These are phyloP conservation scores for Lycocerus yunnanus DNA, from an alignment of 2,888 invertebrate species.

Conservation along the genomic window DNA sequence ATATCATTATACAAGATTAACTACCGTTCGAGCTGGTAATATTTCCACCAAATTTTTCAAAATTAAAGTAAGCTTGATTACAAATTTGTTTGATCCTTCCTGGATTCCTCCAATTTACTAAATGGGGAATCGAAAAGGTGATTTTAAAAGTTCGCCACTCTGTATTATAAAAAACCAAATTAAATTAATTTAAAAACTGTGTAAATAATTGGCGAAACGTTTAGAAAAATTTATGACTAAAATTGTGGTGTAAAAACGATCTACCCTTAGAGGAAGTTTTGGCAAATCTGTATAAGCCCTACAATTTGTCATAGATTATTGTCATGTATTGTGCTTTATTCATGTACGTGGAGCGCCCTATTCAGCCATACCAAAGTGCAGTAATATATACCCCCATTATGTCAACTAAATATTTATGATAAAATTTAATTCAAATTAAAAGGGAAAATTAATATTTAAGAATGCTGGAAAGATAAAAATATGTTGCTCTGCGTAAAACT, in stretches of 20 bases:
- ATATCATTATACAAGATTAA: conserved; percentile 27
- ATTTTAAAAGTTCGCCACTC: background rate
- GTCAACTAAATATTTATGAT: conserved; percentile 25
- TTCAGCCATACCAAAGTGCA: conserved; percentile 23
- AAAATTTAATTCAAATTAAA: background rate
- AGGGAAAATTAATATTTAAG: background rate
- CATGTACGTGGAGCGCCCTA: conserved; percentile 24
- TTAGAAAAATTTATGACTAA: background rate
- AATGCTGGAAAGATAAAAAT: background rate
- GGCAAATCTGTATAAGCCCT: conserved; percentile 34
- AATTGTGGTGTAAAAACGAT: conserved; percentile 4
- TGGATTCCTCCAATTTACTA: too few relatives aligned
- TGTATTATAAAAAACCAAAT: background rate
- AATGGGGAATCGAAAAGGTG: background rate
- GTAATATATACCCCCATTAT: conserved; percentile 37
- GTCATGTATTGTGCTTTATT: conserved; percentile 46
- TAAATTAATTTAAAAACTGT: background rate
- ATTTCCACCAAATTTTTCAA: background rate
- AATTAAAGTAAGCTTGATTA: too few relatives aligned
- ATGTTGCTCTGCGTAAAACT: conserved; percentile 15
- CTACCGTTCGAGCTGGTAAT: background rate
- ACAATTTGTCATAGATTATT: conserved; percentile 50
- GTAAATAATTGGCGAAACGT: background rate
- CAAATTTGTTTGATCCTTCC: too few relatives aligned
- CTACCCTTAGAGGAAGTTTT: conserved; percentile 27